Conservation (phyloP, 2,797 vertebrate species). For the Myiotriccus ornatus region DNA sequence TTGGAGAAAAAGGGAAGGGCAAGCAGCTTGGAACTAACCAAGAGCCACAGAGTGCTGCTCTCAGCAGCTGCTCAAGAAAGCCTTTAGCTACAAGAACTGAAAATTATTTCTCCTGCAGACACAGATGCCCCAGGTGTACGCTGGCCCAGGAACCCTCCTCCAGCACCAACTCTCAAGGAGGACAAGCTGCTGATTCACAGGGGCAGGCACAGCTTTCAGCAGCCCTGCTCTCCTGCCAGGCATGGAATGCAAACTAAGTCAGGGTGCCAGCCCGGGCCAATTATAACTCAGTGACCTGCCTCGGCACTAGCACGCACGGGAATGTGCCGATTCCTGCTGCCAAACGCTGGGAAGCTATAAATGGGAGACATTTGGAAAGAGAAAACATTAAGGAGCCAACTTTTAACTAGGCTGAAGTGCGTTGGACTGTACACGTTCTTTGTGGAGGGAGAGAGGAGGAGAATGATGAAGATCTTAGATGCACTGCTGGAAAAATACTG, state of each 20-base stretch:
- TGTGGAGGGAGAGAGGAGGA: not conserved
- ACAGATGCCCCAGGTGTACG: accelerated
- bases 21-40: not conserved
- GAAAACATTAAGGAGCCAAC: constrained; percentile 1
- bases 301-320: not conserved
- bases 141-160: not conserved
- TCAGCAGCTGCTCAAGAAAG: not conserved
- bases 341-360: constrained; percentile 51
- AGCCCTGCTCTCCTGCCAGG: not conserved
- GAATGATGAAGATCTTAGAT: not conserved
- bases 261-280: not conserved
- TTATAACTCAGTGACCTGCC: constrained; percentile 21
- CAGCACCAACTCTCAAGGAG: accelerated
- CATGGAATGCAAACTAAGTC: not conserved
- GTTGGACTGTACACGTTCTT: not conserved
- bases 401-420: constrained; percentile 43
- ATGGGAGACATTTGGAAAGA: constrained; percentile 54
- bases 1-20: not conserved
- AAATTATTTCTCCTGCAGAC: not conserved
- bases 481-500: not conserved
- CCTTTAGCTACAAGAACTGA: accelerated
- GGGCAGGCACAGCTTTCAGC: not conserved
- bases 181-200: not conserved
- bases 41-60: not conserved
- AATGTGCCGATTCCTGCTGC: not conserved